A percentile compares a stretch with the other conserved stretches of the same genome.
phyloP scores from a whole-genome alignment of 2,113 vertebrate genomes.

The Tragelaphus scriptus region DNA sequence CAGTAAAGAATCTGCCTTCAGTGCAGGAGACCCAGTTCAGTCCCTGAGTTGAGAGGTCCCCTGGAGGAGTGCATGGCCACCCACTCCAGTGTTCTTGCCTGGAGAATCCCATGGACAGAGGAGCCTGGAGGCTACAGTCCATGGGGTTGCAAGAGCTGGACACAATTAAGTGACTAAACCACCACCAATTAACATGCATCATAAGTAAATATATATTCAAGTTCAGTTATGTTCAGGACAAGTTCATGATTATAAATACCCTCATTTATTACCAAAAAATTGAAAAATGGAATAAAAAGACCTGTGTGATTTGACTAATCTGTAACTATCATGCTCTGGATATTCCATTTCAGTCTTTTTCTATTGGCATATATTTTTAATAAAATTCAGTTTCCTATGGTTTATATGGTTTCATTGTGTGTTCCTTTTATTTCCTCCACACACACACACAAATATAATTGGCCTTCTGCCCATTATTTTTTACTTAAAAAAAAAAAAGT shows the following conservation, averaged over 20 bases:
- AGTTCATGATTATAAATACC: neutral
- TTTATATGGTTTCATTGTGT: neutral
- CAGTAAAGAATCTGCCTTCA: neutral
- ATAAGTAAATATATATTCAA: neutral
- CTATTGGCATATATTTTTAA: neutral
- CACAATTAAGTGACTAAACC: neutral
- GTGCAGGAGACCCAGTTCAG: neutral
- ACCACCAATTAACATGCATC: neutral
- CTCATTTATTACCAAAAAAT: neutral
- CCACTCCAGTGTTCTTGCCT: neutral
- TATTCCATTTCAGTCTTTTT: neutral
- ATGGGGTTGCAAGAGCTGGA: neutral
- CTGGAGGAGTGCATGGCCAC: neutral
- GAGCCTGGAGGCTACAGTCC: neutral
- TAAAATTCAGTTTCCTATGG: neutral
- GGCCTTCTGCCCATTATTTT: neutral
- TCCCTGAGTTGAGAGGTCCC: neutral
- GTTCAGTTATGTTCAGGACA: neutral
- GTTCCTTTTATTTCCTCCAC: neutral
- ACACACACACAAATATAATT: neutral
- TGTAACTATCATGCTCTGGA: neutral
- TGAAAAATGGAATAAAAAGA: neutral
- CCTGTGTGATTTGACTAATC: no score
- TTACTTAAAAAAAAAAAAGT: neutral
- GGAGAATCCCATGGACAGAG: neutral